phyloP scores from a whole-genome alignment of 1,140 invertebrate species.

The Mycetomoellerius zeteki region DNA sequence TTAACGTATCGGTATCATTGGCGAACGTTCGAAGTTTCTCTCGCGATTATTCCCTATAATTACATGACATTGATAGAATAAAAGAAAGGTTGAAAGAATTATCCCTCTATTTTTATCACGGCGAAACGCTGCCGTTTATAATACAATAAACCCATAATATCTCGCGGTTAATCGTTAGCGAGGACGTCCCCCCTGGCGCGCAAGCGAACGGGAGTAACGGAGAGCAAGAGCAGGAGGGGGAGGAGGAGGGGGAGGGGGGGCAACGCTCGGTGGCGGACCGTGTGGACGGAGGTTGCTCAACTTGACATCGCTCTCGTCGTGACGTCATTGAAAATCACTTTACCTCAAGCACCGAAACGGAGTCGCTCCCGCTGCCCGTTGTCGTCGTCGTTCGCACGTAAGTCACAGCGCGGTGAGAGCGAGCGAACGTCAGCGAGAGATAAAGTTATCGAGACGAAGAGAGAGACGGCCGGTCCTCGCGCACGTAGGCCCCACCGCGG shows the following conservation, averaged over 20 bases:
- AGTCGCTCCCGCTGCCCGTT: constrained; percentile 33
- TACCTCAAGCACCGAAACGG: constrained; percentile 70
- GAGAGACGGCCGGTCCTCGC: constrained; percentile 59
- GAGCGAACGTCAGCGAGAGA: constrained; percentile 44
- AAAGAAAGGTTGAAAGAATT: not conserved
- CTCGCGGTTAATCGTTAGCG: constrained; percentile 53
- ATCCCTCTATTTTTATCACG: not conserved
- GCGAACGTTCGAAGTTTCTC: not conserved
- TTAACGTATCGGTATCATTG: not conserved
- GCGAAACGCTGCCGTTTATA: not conserved
- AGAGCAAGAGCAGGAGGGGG: not conserved
- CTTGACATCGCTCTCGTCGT: constrained; percentile 70
- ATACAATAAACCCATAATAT: constrained; percentile 36
- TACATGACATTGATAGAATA: not conserved
- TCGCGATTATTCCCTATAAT: not conserved
- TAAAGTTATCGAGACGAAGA: constrained; percentile 20
- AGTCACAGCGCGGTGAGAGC: constrained; percentile 24
- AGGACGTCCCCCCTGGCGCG: constrained; percentile 33
- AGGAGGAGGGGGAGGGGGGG: not conserved
- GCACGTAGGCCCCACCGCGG: constrained; percentile 48
- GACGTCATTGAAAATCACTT: constrained; percentile 76
- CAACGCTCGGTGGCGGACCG: constrained; percentile 56
- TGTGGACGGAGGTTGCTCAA: constrained; percentile 74
- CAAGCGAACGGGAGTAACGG: constrained; percentile 5
- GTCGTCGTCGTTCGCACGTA: constrained; percentile 41